These are phyloP conservation scores for Lateolabrax maculatus DNA, from an alignment of 2,797 vertebrate species.

Conservation along the genomic window DNA sequence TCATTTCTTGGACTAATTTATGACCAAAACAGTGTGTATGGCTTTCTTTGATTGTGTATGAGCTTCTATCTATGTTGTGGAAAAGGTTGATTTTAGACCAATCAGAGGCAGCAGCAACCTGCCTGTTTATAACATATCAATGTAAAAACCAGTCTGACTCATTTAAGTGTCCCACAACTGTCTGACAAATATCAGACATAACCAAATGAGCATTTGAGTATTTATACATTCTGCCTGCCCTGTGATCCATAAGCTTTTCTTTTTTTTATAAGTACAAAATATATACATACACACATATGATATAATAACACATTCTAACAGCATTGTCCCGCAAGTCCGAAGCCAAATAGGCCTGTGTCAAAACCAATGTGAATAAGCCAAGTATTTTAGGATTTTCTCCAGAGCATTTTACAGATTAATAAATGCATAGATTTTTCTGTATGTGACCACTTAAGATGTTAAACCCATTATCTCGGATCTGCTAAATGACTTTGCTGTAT, in stretches of 20 bases:
- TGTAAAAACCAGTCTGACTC: neutral
- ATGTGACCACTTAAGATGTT: conserved; percentile 43
- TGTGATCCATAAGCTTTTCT: conserved; percentile 18
- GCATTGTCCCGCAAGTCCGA: conserved; percentile 43
- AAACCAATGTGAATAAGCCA: conserved; percentile 48
- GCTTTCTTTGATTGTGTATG: neutral
- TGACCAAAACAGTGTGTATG: neutral
- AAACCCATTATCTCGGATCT: conserved; percentile 39
- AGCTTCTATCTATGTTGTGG: neutral
- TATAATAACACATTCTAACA: conserved; percentile 5
- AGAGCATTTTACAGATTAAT: conserved; percentile 36
- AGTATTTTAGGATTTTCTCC: conserved; percentile 23
- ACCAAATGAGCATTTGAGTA: neutral
- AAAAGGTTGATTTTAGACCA: neutral
- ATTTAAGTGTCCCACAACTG: neutral
- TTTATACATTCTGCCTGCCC: neutral
- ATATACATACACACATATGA: no score
- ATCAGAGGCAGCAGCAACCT: neutral
- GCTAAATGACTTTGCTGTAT: conserved; percentile 20
- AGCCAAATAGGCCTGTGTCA: conserved; percentile 37
- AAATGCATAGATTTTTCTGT: conserved; percentile 13
- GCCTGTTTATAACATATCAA: neutral
- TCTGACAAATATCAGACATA: neutral
- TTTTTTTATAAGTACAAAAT: no score
- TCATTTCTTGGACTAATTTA: conserved; percentile 21